phyloP scores from a whole-genome alignment of 64 coral and sea anemone species.

The Catalaphyllia jardinei region DNA sequence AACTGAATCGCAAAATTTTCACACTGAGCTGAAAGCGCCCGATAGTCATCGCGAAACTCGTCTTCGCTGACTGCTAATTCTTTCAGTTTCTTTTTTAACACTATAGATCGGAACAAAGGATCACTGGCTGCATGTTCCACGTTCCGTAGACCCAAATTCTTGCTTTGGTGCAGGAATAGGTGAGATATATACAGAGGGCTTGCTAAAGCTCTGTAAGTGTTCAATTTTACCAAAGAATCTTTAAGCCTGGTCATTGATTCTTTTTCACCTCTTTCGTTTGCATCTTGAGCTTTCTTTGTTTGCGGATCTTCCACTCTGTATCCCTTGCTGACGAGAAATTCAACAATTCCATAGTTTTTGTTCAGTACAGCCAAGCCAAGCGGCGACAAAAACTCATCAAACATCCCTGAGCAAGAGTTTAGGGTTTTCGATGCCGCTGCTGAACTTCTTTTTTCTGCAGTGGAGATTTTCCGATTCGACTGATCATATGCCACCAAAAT shows the following conservation, averaged over 20 bases:
- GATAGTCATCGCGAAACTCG: slow-evolving; percentile 68
- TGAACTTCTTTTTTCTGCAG: not conserved
- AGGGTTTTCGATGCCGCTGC: not conserved
- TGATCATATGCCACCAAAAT: slow-evolving; percentile 64
- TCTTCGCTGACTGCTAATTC: slow-evolving; percentile 40
- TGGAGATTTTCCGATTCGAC: slow-evolving; percentile 21
- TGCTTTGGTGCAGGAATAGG: slow-evolving; percentile 35
- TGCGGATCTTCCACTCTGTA: slow-evolving; percentile 47
- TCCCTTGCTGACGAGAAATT: slow-evolving; percentile 67
- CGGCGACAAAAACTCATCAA: slow-evolving; percentile 49
- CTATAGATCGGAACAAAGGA: slow-evolving; percentile 47
- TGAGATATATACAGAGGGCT: slow-evolving; percentile 75
- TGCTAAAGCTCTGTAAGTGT: slow-evolving; percentile 72
- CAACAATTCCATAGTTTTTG: slow-evolving; percentile 71
- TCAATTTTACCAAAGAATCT: slow-evolving; percentile 62
- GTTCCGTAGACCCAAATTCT: not conserved
- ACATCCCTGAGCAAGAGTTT: not conserved
- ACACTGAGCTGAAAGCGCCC: slow-evolving; percentile 38
- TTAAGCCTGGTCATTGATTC: slow-evolving; percentile 42
- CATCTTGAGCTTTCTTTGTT: slow-evolving; percentile 10
- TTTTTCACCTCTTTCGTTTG: not conserved
- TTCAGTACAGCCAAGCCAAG: slow-evolving; percentile 73
- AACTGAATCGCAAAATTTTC: slow-evolving; percentile 75
- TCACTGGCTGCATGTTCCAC: not conserved
- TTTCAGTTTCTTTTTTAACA: slow-evolving; percentile 46